Evolutionary conservation across 2,113 vertebrate genomes (phyloP).

Genomic region (Hypomesus transpacificus): DNA sequence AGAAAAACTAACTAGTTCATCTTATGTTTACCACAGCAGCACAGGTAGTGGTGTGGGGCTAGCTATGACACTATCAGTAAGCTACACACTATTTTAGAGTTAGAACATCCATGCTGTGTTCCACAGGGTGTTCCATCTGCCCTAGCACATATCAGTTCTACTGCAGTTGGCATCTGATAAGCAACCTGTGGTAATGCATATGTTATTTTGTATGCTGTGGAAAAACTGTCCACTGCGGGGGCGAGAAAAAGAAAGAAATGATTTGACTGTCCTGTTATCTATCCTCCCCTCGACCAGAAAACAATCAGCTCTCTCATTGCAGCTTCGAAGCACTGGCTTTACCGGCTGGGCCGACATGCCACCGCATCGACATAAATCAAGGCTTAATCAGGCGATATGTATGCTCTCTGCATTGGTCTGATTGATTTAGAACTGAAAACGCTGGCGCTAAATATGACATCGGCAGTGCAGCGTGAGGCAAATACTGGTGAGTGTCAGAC

Average conservation of each 20-base stretch:
- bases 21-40: too few relatives aligned
- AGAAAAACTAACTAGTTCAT: too few relatives aligned
- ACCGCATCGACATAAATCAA: conserved; percentile 43
- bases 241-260: conserved; percentile 6
- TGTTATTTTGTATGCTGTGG: conserved; percentile 41
- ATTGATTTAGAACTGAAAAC: conserved; percentile 33
- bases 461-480: not conserved
- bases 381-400: conserved; percentile 52
- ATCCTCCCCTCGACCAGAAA: conserved; percentile 15
- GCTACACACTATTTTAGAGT: too few relatives aligned
- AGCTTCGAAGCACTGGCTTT: conserved; percentile 19
- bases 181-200: conserved; percentile 1
- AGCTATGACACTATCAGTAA: too few relatives aligned
- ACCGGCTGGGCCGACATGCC: conserved; percentile 1
- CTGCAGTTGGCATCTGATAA: too few relatives aligned
- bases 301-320: not conserved
- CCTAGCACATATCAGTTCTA: too few relatives aligned
- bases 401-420: conserved; percentile 34
- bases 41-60: too few relatives aligned
- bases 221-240: conserved; percentile 24
- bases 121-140: too few relatives aligned
- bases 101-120: too few relatives aligned
- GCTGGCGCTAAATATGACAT: conserved; percentile 2
- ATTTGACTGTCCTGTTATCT: too few relatives aligned
- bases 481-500: conserved; percentile 25